Conservation (phyloP, 92 coral and sea anemone genomes). For the Porites lobata region DNA sequence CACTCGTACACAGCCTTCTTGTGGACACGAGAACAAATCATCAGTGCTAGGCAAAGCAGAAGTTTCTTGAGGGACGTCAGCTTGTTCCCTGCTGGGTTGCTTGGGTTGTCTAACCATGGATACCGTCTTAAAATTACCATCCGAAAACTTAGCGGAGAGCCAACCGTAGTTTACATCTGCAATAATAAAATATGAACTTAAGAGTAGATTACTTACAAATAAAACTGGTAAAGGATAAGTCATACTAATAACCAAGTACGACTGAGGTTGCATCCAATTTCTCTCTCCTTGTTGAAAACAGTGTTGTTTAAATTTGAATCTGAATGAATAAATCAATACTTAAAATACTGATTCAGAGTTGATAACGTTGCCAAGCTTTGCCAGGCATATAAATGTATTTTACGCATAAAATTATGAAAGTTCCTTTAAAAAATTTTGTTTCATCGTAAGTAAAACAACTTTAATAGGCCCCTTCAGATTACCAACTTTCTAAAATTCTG, state of each 20-base stretch:
- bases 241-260: conserved; percentile 1
- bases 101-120: conserved; percentile 11
- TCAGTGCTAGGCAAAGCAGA: neutral
- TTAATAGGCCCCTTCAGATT: conserved; percentile 14
- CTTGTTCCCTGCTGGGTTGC: neutral
- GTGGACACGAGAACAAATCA: conserved; percentile 11
- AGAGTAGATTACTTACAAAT: conserved; percentile 21
- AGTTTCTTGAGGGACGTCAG: neutral
- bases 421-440: conserved; percentile 9
- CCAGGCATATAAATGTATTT: conserved; percentile 16
- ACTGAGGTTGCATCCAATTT: conserved; percentile 14
- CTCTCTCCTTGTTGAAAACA: conserved; percentile 5
- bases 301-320: conserved; percentile 6
- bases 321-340: conserved; percentile 18
- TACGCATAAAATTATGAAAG: conserved; percentile 15
- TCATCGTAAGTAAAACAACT: conserved; percentile 10
- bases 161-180: conserved; percentile 18
- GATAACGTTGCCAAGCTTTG: conserved; percentile 11
- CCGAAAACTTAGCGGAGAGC: conserved; percentile 38
- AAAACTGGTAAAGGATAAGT: conserved; percentile 12
- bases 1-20: conserved; percentile 17
- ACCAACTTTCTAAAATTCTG: conserved; percentile 8
- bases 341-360: conserved; percentile 7
- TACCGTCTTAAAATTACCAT: conserved; percentile 16
- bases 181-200: conserved; percentile 4